These are phyloP conservation scores for Drosophila ercepeae DNA, from an alignment of 1,140 invertebrate genomes.

Conservation along the genomic window DNA sequence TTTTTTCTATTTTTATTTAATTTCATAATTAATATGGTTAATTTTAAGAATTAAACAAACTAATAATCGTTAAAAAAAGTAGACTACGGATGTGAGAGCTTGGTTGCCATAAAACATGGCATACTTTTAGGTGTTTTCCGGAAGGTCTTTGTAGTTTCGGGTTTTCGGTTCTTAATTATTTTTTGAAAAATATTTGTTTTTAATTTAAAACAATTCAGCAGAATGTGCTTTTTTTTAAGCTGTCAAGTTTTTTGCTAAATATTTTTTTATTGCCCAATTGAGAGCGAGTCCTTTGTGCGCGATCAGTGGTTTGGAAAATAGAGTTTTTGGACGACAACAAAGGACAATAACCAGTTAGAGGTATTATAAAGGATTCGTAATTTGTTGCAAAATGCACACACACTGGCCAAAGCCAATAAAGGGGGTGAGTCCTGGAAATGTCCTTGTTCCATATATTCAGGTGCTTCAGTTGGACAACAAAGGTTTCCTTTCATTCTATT, in stretches of 20 bases:
- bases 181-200: too few species aligned
- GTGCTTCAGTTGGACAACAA: constrained; percentile 59
- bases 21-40: too few species aligned
- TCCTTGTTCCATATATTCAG: constrained; percentile 41
- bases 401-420: constrained; percentile 31
- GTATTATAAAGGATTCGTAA: constrained; percentile 51
- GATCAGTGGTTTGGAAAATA: constrained; percentile 59
- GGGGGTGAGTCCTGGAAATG: neutral
- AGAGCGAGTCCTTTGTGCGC: constrained; percentile 27
- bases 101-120: neutral
- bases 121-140: neutral
- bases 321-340: constrained; percentile 53
- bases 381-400: constrained; percentile 69
- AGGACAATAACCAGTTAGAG: constrained; percentile 32
- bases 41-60: too few species aligned
- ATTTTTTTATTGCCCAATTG: constrained; percentile 29
- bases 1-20: neutral
- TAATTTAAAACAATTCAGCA: neutral
- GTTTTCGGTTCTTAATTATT: too few species aligned
- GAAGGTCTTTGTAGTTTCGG: neutral
- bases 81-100: too few species aligned
- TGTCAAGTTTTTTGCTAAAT: neutral
- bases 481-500: constrained; percentile 37
- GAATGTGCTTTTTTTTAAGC: neutral
- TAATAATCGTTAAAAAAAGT: neutral